Conservation (phyloP, 2,113 vertebrate genomes). For the Gallinago paraguaiae region DNA sequence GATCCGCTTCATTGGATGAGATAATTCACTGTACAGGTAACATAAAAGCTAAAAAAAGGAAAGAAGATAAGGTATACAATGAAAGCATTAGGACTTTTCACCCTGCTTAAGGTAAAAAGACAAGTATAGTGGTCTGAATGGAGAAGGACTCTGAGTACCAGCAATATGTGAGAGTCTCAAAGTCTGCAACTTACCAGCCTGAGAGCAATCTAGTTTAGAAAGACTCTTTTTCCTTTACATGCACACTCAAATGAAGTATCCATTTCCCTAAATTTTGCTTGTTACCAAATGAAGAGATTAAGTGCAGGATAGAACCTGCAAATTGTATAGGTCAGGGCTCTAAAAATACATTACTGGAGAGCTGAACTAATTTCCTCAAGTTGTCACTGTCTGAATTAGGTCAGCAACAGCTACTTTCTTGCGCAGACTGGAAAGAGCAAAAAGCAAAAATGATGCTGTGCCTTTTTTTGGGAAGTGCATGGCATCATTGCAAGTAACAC, state of each 20-base stretch:
- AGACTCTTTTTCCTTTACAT: neutral
- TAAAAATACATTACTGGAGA: neutral
- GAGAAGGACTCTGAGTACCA: neutral
- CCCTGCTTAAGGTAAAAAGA: neutral
- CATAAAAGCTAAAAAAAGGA: neutral
- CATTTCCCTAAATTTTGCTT: neutral
- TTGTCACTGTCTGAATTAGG: neutral
- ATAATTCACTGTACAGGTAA: neutral
- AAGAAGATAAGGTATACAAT: neutral
- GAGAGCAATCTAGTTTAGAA: neutral
- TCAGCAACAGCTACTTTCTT: neutral
- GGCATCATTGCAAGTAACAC: neutral
- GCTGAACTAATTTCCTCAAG: neutral
- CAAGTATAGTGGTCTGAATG: neutral
- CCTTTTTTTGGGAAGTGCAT: neutral
- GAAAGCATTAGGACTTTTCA: neutral
- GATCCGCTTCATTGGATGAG: neutral
- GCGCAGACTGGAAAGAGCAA: neutral
- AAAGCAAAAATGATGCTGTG: neutral
- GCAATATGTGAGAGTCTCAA: neutral
- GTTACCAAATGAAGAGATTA: neutral
- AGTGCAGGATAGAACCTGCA: neutral
- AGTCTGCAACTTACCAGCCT: neutral
- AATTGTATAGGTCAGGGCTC: neutral
- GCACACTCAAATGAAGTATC: neutral